A percentile compares a stretch with the other conserved stretches of the same genome.
Evolutionary conservation across 1,140 invertebrate species (phyloP).

Genomic region (Caenorhabditis latens): DNA sequence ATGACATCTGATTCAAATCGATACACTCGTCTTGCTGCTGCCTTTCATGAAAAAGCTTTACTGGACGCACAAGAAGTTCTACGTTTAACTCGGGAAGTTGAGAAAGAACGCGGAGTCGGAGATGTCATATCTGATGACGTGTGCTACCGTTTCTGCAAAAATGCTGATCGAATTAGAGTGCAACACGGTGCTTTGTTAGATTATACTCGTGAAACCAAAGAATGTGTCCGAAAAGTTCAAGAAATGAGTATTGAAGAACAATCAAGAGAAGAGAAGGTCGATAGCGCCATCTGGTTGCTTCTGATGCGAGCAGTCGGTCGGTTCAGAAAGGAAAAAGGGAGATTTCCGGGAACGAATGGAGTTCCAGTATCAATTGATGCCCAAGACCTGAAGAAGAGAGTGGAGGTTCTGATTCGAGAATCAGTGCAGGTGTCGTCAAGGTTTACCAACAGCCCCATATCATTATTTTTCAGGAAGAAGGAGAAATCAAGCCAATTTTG

Average conservation of each 20-base stretch:
- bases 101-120: slow-evolving; percentile 47
- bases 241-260: neutral
- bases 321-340: slow-evolving; percentile 81
- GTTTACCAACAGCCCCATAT: neutral
- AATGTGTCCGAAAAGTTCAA: neutral
- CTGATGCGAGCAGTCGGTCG: slow-evolving; percentile 89
- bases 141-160: slow-evolving; percentile 62
- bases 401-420: slow-evolving; percentile 47
- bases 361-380: slow-evolving; percentile 62
- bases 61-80: slow-evolving; percentile 54
- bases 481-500: slow-evolving; percentile 27
- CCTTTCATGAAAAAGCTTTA: slow-evolving; percentile 55
- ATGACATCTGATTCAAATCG: slow-evolving; percentile 87
- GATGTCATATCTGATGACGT: slow-evolving; percentile 46
- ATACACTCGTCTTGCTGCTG: slow-evolving; percentile 41
- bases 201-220: neutral
- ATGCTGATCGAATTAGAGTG: slow-evolving; percentile 46
- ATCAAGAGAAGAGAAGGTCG: neutral
- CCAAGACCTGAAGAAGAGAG: slow-evolving; percentile 58
- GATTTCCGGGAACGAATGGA: slow-evolving; percentile 84
- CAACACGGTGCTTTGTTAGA: slow-evolving; percentile 31
- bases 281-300: slow-evolving; percentile 83
- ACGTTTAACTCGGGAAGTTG: slow-evolving; percentile 29
- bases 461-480: slow-evolving; percentile 30
- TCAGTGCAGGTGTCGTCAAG: neutral